Percentiles rank a stretch among this genome's conserved stretches.
phyloP scores from a whole-genome alignment of 1,140 invertebrate genomes.

The Diplogasteroides magnus region DNA sequence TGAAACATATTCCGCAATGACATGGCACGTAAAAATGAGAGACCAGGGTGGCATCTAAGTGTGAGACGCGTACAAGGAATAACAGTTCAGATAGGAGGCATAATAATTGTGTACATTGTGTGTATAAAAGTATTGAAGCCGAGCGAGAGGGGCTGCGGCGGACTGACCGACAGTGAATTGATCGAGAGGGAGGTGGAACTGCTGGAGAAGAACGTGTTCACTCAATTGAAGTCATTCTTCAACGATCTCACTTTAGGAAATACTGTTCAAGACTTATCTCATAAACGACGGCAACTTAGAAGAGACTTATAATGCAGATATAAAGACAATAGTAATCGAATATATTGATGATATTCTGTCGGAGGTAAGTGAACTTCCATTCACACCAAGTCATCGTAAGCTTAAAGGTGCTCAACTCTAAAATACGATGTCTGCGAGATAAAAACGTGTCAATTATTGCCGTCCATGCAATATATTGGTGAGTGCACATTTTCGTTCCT shows the following conservation, averaged over 20 bases:
- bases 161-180: too few species aligned
- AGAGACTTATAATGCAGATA: neutral
- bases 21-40: too few species aligned
- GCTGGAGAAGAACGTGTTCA: too few species aligned
- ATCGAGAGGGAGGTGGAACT: too few species aligned
- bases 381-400: neutral
- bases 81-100: too few species aligned
- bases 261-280: neutral
- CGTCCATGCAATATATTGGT: neutral
- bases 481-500: neutral
- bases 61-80: too few species aligned
- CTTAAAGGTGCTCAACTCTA: neutral
- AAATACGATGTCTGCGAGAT: neutral
- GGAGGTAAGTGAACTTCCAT: neutral
- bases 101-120: too few species aligned
- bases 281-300: neutral
- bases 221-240: too few species aligned
- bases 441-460: neutral
- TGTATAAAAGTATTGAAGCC: too few species aligned
- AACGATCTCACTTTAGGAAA: neutral
- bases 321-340: neutral
- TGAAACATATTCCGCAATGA: too few species aligned
- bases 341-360: neutral
- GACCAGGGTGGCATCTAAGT: too few species aligned
- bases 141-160: too few species aligned